Percentiles rank a stretch among this genome's conserved stretches.
Evolutionary conservation across 2,888 invertebrate species (phyloP).

Genomic region (Plagodis pulveraria): DNA sequence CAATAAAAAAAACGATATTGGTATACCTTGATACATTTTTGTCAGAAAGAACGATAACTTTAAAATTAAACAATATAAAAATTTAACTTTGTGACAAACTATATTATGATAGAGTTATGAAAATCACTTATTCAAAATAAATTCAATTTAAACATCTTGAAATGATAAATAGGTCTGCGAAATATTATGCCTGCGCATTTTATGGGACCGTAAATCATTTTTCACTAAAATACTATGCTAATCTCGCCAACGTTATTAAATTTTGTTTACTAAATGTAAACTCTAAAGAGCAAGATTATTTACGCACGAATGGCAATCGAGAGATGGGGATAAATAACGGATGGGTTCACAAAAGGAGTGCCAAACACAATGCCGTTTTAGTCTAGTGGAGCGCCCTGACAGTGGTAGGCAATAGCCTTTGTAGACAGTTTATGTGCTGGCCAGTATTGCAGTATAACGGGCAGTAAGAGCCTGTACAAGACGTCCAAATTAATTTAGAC

Average conservation of each 20-base stretch:
- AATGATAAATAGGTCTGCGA: slow-evolving; percentile 18
- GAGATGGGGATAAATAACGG: slow-evolving; percentile 48
- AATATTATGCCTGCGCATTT: slow-evolving; percentile 13
- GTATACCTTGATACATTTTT: too few relatives aligned
- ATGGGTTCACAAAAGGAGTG: slow-evolving; percentile 59
- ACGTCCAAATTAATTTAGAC: background rate
- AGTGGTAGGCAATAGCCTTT: slow-evolving; percentile 65
- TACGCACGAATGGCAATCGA: slow-evolving; percentile 46
- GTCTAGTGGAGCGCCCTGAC: slow-evolving; percentile 52
- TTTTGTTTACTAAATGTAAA: slow-evolving; percentile 36
- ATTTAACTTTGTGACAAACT: too few relatives aligned
- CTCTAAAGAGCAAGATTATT: slow-evolving; percentile 35
- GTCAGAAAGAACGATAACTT: too few relatives aligned
- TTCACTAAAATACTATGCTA: slow-evolving; percentile 22
- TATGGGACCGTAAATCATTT: slow-evolving; percentile 20
- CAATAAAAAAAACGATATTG: too few relatives aligned
- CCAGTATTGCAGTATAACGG: slow-evolving; percentile 34
- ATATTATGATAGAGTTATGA: too few relatives aligned
- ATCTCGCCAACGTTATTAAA: slow-evolving; percentile 25
- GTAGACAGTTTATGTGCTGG: slow-evolving; percentile 63
- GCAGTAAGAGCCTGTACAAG: slow-evolving; percentile 5
- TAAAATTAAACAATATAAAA: too few relatives aligned
- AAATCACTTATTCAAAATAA: slow-evolving; percentile 7
- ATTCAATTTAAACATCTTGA: slow-evolving; percentile 17
- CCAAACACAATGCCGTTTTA: slow-evolving; percentile 60